Conservation (phyloP, 2,888 invertebrate species). For the Sinodicranocentrus sp. region DNA sequence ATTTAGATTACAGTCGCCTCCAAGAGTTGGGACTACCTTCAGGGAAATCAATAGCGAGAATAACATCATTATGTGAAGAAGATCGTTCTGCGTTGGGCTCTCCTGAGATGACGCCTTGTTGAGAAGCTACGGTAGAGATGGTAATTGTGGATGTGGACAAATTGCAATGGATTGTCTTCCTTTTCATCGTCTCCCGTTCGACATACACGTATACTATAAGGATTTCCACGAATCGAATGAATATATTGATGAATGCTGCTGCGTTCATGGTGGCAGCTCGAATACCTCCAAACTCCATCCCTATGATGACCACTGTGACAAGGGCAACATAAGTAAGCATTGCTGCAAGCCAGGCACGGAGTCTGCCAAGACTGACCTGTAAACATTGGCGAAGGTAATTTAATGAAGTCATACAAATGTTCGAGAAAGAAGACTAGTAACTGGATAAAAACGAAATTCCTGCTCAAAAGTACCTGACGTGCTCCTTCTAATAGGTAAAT, state of each 20-base stretch:
- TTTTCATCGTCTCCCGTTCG: slow-evolving; percentile 42
- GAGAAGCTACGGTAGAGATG: slow-evolving; percentile 20
- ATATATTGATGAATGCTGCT: slow-evolving; percentile 45
- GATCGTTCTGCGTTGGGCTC: no score
- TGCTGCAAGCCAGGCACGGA: slow-evolving; percentile 49
- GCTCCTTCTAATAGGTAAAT: slow-evolving; percentile 47
- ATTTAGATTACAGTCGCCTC: not conserved
- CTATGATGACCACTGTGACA: slow-evolving; percentile 31
- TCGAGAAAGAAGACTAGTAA: no score
- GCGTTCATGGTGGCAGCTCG: slow-evolving; percentile 31
- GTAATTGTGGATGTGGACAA: slow-evolving; percentile 23
- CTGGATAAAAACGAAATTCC: no score
- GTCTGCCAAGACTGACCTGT: slow-evolving; percentile 23
- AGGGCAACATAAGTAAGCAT: slow-evolving; percentile 55
- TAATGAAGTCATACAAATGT: slow-evolving; percentile 1
- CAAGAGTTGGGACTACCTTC: no score
- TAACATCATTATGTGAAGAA: not conserved
- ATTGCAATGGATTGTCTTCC: not conserved
- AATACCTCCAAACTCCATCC: slow-evolving; percentile 54
- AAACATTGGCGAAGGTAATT: not conserved
- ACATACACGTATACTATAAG: slow-evolving; percentile 45
- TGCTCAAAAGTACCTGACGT: slow-evolving; percentile 15
- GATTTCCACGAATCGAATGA: slow-evolving; percentile 53
- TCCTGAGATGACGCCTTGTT: not conserved
- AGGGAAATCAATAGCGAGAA: not conserved